A percentile compares a stretch with the other conserved stretches of the same genome.
These are phyloP conservation scores for Anthophora plumipes DNA, from an alignment of 2,888 invertebrate genomes.

Conservation along the genomic window DNA sequence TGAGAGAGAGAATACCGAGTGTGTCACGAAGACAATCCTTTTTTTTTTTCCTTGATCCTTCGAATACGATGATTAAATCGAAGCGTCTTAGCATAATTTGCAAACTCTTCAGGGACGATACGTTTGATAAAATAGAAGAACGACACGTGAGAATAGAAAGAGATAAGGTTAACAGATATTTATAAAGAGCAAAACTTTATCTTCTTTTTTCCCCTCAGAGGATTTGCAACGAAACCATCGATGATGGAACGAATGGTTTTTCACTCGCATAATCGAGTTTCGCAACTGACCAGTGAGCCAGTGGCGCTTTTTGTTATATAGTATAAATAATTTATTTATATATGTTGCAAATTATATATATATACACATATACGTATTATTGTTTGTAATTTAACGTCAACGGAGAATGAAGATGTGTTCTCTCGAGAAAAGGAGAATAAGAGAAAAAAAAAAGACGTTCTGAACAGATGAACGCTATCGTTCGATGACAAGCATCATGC, in stretches of 20 bases:
- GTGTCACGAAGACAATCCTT: slow-evolving; percentile 30
- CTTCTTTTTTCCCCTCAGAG: slow-evolving; percentile 6
- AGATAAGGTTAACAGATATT: slow-evolving; percentile 58
- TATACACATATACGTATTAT: slow-evolving; percentile 60
- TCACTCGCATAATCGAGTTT: slow-evolving; percentile 22
- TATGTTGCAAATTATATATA: slow-evolving; percentile 63
- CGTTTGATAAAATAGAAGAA: not conserved
- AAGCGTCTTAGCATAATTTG: slow-evolving; percentile 31
- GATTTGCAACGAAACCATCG: slow-evolving; percentile 7
- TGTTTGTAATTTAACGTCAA: slow-evolving; percentile 60
- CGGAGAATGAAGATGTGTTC: slow-evolving; percentile 29
- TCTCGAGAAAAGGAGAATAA: not conserved
- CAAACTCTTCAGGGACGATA: not conserved
- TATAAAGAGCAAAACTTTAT: slow-evolving; percentile 56
- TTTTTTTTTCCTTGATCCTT: slow-evolving; percentile 26
- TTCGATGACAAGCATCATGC: slow-evolving; percentile 3
- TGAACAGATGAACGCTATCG: not conserved
- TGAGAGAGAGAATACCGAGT: too few species aligned
- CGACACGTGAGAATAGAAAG: not conserved
- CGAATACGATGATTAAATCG: slow-evolving; percentile 11
- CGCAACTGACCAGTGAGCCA: not conserved
- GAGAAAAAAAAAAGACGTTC: not conserved
- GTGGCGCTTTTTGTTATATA: slow-evolving; percentile 62
- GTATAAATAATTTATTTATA: slow-evolving; percentile 65
- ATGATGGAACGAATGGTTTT: slow-evolving; percentile 11